Base-by-base conservation (phyloP, 2,888 invertebrate species). In the Epistrophe grossulariae region DNA sequence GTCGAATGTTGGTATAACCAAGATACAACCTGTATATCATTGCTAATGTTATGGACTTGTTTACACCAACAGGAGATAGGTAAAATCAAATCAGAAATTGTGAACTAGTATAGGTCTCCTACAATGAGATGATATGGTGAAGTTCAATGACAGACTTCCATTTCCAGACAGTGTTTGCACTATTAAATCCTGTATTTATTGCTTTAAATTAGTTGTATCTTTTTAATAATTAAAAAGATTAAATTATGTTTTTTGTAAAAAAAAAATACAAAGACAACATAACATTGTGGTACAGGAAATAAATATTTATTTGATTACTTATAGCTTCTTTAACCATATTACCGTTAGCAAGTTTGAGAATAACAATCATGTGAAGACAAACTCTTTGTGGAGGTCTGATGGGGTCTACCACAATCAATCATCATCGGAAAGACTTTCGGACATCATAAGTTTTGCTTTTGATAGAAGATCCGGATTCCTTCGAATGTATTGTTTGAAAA, bases 121-220 rank as follows among this genome's bases (percentile, higher is more conserved):
- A 24, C 7, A 24, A 24, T 24, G 24, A 24, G 24, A 24, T 13
- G 52, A 19, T 15, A 55, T 55, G 19, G 24, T 40, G 55, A 52
- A 70, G 70, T 70, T 70, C 70, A 70, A 70, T 70, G 70, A 70
- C 70, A 68, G 68, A 38, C 15, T 15, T 13, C 13, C 48, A 50
- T 38, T 68, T 17, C 19, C 66, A 66, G 66, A 66, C 66, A 17
- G n/a, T n/a, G n/a, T 19, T 35, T 50, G 31, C 9, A 15, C 15
- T 17, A 9, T 55, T 55, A 45, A 64, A 45, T 66, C 66, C 31
- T 48, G 66, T 45, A 0, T 66, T 66, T 62, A 13, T 13, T 1
- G 24, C 40, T 62, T 40, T 45, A 10, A 43, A 45, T 64, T 43
- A n/a, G 28, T n/a, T 48, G 9, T 38, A 17, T 11, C 38, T 17